These are phyloP conservation scores for Antedon bifida DNA, from an alignment of 35 echinoderm and acorn worm genomes.

Conservation along the genomic window DNA sequence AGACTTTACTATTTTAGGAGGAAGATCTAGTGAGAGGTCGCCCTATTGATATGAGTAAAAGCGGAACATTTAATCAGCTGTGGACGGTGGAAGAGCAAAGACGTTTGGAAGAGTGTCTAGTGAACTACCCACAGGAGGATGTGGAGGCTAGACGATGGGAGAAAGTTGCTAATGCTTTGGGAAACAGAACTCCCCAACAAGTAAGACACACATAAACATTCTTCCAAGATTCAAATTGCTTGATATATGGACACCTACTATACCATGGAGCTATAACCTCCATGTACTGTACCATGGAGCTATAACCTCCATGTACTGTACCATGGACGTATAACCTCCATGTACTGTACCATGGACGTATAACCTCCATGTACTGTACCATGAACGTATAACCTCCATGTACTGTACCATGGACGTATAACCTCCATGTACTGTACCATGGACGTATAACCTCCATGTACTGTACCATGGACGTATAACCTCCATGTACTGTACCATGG, in stretches of 20 bases:
- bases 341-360: background rate
- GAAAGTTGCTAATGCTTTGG: slow-evolving; percentile 73
- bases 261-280: background rate
- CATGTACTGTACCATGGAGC: too few relatives aligned
- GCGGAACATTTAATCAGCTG: slow-evolving; percentile 66
- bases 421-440: too few relatives aligned
- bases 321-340: too few relatives aligned
- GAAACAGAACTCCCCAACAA: slow-evolving; percentile 69
- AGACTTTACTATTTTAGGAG: background rate
- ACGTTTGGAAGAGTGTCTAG: slow-evolving; percentile 55
- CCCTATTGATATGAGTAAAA: slow-evolving; percentile 22
- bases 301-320: too few relatives aligned
- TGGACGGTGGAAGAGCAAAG: slow-evolving; percentile 81
- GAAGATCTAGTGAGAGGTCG: slow-evolving; percentile 27
- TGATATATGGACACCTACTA: too few relatives aligned
- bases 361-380: too few relatives aligned
- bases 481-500: too few relatives aligned
- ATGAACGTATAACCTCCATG: too few relatives aligned
- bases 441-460: too few relatives aligned
- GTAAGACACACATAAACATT: slow-evolving; percentile 19
- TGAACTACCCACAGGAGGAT: slow-evolving; percentile 63
- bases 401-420: background rate
- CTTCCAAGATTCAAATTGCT: background rate
- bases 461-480: background rate
- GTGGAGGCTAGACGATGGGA: slow-evolving; percentile 93